These are phyloP conservation scores for Todiramphus saurophagus DNA, from an alignment of 2,113 vertebrate genomes.

Conservation along the genomic window DNA sequence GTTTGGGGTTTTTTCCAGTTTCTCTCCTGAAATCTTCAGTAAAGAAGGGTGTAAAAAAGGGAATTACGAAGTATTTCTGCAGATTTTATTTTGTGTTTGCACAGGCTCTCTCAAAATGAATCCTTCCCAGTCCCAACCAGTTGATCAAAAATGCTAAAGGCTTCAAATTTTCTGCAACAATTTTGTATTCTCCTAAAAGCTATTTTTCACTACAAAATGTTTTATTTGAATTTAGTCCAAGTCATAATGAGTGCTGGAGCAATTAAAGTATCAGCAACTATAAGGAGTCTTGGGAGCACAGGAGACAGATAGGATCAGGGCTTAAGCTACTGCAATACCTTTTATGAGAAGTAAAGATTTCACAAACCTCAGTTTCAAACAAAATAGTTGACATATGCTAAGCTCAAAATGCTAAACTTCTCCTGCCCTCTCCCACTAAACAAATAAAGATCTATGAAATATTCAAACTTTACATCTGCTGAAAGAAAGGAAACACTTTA, in stretches of 20 bases:
- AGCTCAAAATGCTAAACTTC: constrained; percentile 4
- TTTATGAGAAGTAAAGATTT: constrained; percentile 41
- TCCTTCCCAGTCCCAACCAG: not conserved
- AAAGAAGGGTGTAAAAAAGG: not conserved
- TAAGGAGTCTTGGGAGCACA: constrained; percentile 14
- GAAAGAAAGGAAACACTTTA: constrained; percentile 23
- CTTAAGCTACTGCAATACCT: constrained; percentile 50
- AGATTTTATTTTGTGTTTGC: not conserved
- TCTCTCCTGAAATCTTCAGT: not conserved
- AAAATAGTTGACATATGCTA: constrained; percentile 35
- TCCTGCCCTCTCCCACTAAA: not conserved
- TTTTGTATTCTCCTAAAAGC: not conserved
- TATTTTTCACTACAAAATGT: not conserved
- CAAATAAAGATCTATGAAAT: constrained; percentile 40
- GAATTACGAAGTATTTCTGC: not conserved
- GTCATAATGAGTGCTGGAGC: constrained; percentile 25
- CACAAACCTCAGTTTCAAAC: constrained; percentile 1
- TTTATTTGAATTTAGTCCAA: constrained; percentile 36
- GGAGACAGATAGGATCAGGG: constrained; percentile 48
- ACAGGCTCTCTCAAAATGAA: not conserved
- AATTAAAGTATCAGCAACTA: constrained; percentile 44
- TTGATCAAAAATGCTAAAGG: not conserved
- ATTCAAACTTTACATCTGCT: constrained; percentile 24
- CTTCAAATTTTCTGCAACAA: not conserved
- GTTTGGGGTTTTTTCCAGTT: not conserved